These are phyloP conservation scores for Geotrupes spiniger DNA, from an alignment of 2,888 invertebrate genomes.

Conservation along the genomic window DNA sequence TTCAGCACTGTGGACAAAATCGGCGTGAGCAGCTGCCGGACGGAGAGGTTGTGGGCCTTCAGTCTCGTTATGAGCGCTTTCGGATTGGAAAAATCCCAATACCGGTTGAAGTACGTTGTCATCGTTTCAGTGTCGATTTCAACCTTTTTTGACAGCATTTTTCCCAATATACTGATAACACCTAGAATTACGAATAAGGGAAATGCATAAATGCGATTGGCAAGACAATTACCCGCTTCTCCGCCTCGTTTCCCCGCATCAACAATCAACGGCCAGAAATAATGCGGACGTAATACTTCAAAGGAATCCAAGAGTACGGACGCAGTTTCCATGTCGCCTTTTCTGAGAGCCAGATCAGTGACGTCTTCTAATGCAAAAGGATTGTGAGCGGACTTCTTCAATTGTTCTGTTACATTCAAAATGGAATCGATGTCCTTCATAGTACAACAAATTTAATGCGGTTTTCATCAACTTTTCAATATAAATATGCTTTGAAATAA, in stretches of 20 bases:
- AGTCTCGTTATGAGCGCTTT: conserved; percentile 54
- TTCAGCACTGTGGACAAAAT: conserved; percentile 51
- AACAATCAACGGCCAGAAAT: conserved; percentile 64
- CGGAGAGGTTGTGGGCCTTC: conserved; percentile 45
- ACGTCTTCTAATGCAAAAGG: conserved; percentile 46
- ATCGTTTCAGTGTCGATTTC: conserved; percentile 59
- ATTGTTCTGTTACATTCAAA: conserved; percentile 49
- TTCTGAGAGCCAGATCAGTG: conserved; percentile 50
- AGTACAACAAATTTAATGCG: conserved; percentile 5
- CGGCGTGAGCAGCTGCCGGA: conserved; percentile 28
- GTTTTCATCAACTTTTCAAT: conserved; percentile 4
- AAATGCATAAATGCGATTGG: conserved; percentile 8
- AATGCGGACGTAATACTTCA: conserved; percentile 55
- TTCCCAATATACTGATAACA: conserved; percentile 53
- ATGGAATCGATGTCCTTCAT: conserved; percentile 50
- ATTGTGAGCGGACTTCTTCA: conserved; percentile 53
- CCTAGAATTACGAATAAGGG: conserved; percentile 42
- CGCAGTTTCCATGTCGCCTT: conserved; percentile 49
- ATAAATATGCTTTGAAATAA: neutral
- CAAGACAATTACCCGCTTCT: conserved; percentile 50
- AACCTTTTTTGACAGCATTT: conserved; percentile 57
- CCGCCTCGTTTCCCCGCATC: conserved; percentile 53
- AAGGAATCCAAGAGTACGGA: conserved; percentile 47
- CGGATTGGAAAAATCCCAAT: conserved; percentile 53
- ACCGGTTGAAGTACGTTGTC: conserved; percentile 54